These are phyloP conservation scores for Horisme vitalbata DNA, from an alignment of 2,888 invertebrate species.

Conservation along the genomic window DNA sequence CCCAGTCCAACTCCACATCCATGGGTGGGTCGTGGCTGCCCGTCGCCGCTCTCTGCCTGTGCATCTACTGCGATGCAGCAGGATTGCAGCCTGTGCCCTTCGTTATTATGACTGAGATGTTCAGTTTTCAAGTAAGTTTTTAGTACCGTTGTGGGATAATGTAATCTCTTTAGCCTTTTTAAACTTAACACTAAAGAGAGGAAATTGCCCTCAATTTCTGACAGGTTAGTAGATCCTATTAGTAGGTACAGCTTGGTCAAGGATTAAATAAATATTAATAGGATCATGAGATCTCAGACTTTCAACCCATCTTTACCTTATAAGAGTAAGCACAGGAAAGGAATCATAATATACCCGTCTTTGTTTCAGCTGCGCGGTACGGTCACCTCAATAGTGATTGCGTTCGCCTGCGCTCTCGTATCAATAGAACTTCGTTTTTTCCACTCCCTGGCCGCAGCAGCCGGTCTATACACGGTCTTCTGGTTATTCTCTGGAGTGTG, in stretches of 20 bases:
- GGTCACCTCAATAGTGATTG: slow-evolving; percentile 70
- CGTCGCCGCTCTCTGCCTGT: slow-evolving; percentile 64
- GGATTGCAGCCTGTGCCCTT: slow-evolving; percentile 75
- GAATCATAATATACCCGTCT: no score
- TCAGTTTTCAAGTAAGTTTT: slow-evolving; percentile 64
- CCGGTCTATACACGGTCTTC: slow-evolving; percentile 66
- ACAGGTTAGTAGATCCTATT: no score
- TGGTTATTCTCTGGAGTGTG: slow-evolving; percentile 69
- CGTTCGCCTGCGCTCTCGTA: slow-evolving; percentile 67
- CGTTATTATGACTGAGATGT: slow-evolving; percentile 77
- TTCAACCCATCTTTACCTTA: no score
- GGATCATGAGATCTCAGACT: no score
- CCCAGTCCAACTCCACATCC: slow-evolving; percentile 36
- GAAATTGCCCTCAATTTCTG: no score
- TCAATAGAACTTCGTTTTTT: slow-evolving; percentile 69
- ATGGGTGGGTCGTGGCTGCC: slow-evolving; percentile 60
- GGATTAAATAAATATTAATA: no score
- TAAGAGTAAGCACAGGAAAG: no score
- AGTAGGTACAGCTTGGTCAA: no score
- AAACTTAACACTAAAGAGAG: no score
- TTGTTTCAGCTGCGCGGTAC: slow-evolving; percentile 67
- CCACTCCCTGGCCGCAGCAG: slow-evolving; percentile 59
- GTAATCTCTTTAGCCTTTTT: no score
- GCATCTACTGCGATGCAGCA: slow-evolving; percentile 75
- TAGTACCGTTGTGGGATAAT: no score